Conservation (phyloP, 2,888 invertebrate genomes). For the Xestia rhomboidea region DNA sequence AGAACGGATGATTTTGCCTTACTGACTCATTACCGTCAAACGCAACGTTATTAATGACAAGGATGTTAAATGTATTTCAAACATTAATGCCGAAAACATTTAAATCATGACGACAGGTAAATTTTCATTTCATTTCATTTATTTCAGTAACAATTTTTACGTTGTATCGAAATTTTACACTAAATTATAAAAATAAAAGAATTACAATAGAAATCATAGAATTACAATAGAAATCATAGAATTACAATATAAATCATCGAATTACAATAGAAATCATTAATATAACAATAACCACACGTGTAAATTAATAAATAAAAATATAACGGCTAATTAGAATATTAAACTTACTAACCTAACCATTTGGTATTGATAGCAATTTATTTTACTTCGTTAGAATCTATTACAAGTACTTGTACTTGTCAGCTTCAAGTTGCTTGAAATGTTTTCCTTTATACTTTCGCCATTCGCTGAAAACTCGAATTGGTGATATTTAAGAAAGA, state of each 20-base stretch:
- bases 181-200: too few relatives aligned
- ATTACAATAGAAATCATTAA: too few relatives aligned
- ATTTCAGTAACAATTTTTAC: too few relatives aligned
- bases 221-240: too few relatives aligned
- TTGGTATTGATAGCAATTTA: not conserved
- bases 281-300: too few relatives aligned
- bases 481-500: not conserved
- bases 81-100: not conserved
- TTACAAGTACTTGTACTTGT: not conserved
- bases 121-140: too few relatives aligned
- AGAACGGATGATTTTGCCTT: conserved; percentile 44
- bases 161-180: too few relatives aligned
- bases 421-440: not conserved
- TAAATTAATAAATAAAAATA: too few relatives aligned
- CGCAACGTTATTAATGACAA: conserved; percentile 22
- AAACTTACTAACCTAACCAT: not conserved
- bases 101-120: not conserved
- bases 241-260: too few relatives aligned
- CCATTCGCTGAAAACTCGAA: not conserved
- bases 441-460: not conserved
- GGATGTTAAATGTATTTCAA: not conserved
- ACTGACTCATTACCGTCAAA: conserved; percentile 58
- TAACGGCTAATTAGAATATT: not conserved
- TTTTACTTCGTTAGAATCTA: not conserved
- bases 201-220: too few relatives aligned